A percentile compares a stretch with the other conserved stretches of the same genome.
Evolutionary conservation across 2,888 invertebrate genomes (phyloP).

Genomic region (Psococerastis gibbosa): DNA sequence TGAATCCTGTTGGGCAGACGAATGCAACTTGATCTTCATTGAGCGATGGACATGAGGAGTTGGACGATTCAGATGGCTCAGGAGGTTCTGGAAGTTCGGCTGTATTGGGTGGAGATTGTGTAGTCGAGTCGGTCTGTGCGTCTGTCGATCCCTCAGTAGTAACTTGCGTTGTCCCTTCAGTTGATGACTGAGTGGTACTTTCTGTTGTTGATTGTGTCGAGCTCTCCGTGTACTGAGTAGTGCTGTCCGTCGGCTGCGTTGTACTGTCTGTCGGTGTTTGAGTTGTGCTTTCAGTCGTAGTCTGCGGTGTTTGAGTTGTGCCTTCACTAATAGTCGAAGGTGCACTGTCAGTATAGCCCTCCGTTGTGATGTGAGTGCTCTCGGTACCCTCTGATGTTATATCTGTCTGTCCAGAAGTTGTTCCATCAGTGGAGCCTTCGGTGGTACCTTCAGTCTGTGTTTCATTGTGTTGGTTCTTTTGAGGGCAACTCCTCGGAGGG

Average conservation of each 20-base stretch:
- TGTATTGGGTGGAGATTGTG: conserved; percentile 4
- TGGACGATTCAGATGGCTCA: conserved; percentile 8
- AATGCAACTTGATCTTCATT: conserved; percentile 50
- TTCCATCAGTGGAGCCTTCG: conserved; percentile 18
- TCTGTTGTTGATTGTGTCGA: conserved; percentile 14
- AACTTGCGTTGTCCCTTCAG: conserved; percentile 12
- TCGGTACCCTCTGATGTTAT: conserved; percentile 9
- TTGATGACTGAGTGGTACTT: conserved; percentile 12
- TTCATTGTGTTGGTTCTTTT: conserved; percentile 12
- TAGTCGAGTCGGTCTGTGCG: conserved; percentile 11
- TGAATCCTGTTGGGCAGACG: conserved; percentile 67
- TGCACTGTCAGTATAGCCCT: conserved; percentile 12
- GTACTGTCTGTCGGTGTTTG: conserved; percentile 2
- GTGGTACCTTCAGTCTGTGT: conserved; percentile 16
- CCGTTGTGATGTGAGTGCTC: conserved; percentile 10
- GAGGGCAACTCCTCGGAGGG: conserved; percentile 26
- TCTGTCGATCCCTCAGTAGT: conserved; percentile 6
- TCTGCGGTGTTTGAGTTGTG: conserved; percentile 12
- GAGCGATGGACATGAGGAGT: conserved; percentile 33
- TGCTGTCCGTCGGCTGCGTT: conserved; percentile 9
- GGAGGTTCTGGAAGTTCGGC: not conserved
- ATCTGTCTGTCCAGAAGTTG: conserved; percentile 14
- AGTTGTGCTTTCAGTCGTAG: conserved; percentile 9
- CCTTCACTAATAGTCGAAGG: conserved; percentile 12
- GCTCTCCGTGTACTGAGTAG: not conserved